These are phyloP conservation scores for Phaenicophaeus curvirostris DNA, from an alignment of 2,797 vertebrate genomes.

Conservation along the genomic window DNA sequence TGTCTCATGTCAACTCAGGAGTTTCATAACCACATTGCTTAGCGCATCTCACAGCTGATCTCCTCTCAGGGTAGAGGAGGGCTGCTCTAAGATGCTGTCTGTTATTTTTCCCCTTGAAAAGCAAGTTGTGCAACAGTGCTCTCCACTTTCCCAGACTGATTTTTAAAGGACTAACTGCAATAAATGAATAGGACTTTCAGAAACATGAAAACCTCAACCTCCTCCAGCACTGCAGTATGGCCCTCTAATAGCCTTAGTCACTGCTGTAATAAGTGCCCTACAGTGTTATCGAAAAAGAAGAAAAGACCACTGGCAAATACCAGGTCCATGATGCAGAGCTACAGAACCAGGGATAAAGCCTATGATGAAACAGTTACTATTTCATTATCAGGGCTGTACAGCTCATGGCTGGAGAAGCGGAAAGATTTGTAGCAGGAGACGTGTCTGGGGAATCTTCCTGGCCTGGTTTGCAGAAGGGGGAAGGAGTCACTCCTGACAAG, in stretches of 20 bases:
- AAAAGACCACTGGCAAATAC: neutral
- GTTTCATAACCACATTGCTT: neutral
- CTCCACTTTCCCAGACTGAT: neutral
- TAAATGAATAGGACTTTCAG: neutral
- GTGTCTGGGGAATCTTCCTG: neutral
- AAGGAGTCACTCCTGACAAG: neutral
- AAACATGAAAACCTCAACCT: neutral
- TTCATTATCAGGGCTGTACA: neutral
- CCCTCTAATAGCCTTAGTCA: neutral
- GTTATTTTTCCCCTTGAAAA: neutral
- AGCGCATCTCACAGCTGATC: neutral
- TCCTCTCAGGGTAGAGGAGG: neutral
- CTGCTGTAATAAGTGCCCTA: neutral
- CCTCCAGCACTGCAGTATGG: neutral
- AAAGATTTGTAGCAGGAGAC: neutral
- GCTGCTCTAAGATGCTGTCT: neutral
- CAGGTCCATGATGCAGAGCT: neutral
- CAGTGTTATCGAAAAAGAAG: accelerated
- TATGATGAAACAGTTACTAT: neutral
- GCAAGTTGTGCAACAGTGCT: neutral
- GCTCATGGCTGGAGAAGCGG: neutral
- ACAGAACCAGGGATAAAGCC: neutral
- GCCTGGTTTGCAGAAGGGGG: neutral
- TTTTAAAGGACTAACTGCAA: neutral
- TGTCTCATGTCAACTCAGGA: neutral